A percentile compares a stretch with the other conserved stretches of the same genome.
phyloP scores from a whole-genome alignment of 2,797 vertebrate species.

The Pteropus rufus region DNA sequence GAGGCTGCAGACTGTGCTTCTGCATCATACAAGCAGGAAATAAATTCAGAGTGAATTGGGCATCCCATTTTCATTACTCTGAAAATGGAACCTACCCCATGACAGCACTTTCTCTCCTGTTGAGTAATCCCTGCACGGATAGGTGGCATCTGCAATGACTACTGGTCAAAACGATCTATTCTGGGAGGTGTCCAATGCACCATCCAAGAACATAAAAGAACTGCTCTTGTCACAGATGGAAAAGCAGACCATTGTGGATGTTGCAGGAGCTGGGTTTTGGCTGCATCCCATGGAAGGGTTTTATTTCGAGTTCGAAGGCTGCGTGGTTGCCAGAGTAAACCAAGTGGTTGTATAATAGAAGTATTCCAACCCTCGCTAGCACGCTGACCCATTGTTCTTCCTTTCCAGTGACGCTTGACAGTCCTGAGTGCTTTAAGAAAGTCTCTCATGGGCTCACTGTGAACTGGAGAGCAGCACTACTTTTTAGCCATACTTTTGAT shows the following conservation, averaged over 20 bases:
- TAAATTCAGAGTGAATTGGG: not conserved
- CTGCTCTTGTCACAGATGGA: not conserved
- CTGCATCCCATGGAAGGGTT: not conserved
- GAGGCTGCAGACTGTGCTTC: no score
- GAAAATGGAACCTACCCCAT: not conserved
- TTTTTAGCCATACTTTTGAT: slow-evolving; percentile 68
- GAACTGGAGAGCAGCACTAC: slow-evolving; percentile 57
- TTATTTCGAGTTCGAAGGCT: not conserved
- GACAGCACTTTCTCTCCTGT: not conserved
- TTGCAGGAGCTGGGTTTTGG: not conserved
- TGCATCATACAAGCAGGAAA: not conserved
- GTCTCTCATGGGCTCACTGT: slow-evolving; percentile 18
- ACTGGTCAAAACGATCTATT: not conserved
- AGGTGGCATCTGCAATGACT: not conserved
- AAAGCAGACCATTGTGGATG: not conserved
- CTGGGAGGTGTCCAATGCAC: not conserved
- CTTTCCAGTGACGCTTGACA: slow-evolving; percentile 9
- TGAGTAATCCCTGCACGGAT: not conserved
- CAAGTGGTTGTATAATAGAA: not conserved
- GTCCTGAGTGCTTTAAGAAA: slow-evolving; percentile 55
- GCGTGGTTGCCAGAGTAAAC: not conserved
- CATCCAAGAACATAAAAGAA: not conserved
- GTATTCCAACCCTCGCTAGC: not conserved
- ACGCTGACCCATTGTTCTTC: slow-evolving; percentile 37
- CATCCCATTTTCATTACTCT: not conserved